Base-by-base conservation (phyloP, 2,797 vertebrate species). In the Rhodeus uyekii region DNA sequence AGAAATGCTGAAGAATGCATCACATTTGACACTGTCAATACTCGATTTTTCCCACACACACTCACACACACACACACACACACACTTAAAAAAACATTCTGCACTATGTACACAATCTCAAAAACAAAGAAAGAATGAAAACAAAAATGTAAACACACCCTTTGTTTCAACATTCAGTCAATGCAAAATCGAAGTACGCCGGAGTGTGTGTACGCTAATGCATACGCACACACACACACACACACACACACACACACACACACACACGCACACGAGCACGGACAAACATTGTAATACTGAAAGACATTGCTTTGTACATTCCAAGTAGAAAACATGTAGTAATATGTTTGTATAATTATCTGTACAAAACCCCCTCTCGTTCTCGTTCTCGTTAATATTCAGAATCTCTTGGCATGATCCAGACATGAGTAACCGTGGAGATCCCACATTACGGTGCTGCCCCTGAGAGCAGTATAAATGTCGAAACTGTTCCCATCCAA, bases 271-370 rank as follows among this genome's bases (percentile, higher is more conserved):
- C 88, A 92, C 91, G 86, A 90, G 92, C 91, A 90, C 89, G 89
- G 88, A 90, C 91, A 92, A 90, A 95, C 92, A 88, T 87, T 87
- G 90, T 93, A 95, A 95, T 92, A 94, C 92, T 95, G 92, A 93
- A 90, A 89, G 90, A 90, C 90, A 87, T 89, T 91, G 93, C 90
- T 91, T 92, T 93, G 93, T 92, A 94, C 92, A 94, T 89, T 90
- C 92, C 91, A 91, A 93, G 92, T 93, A 94, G 90, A 94, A 94
- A 95, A 92, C 90, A 91, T 91, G 91, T 92, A 93, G 90, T 89
- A 92, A 92, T 92, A 93, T 92, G 90, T 94, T 90, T 91, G 87
- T 91, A 91, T 90, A 91, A 82, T 85, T 85, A 78, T 73, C 91
- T 94, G 92, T 94, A 95, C 94, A 95, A 93, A 94, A 94, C 90